These are phyloP conservation scores for Trichogramma pretiosum DNA, from an alignment of 1,140 invertebrate genomes.

Conservation along the genomic window DNA sequence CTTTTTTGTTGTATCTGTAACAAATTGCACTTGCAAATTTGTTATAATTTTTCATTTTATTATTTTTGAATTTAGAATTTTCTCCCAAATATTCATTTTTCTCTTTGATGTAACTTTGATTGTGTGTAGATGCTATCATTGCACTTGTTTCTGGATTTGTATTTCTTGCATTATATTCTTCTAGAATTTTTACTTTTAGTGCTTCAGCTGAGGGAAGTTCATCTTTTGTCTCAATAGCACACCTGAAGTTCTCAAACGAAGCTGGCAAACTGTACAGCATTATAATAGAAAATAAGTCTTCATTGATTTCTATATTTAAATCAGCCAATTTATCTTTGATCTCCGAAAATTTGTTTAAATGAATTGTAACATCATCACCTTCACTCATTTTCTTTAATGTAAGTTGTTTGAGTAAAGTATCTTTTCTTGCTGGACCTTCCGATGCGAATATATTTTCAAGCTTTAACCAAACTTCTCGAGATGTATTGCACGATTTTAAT, in stretches of 20 bases:
- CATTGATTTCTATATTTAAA: constrained; percentile 25
- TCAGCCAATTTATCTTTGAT: too few relatives aligned
- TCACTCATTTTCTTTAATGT: too few relatives aligned
- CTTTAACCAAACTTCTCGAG: too few relatives aligned
- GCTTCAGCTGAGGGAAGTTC: constrained; percentile 21
- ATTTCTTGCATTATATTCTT: constrained; percentile 25
- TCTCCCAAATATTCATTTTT: neutral
- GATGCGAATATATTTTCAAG: too few relatives aligned
- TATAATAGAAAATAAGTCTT: constrained; percentile 27
- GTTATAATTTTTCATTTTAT: too few relatives aligned
- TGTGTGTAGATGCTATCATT: neutral
- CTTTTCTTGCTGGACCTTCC: too few relatives aligned
- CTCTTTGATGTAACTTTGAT: neutral
- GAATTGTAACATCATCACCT: too few relatives aligned
- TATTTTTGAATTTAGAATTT: neutral
- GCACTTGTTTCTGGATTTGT: neutral
- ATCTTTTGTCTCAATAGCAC: constrained; percentile 28
- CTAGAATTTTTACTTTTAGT: constrained; percentile 27
- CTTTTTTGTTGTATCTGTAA: neutral
- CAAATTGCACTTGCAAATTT: neutral
- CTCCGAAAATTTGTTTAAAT: too few relatives aligned
- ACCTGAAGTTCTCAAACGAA: constrained; percentile 25
- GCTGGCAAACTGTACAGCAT: constrained; percentile 25
- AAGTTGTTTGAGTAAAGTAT: too few relatives aligned
- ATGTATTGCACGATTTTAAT: too few relatives aligned